phyloP scores from a whole-genome alignment of 1,140 invertebrate genomes.

The Polyergus mexicanus region DNA sequence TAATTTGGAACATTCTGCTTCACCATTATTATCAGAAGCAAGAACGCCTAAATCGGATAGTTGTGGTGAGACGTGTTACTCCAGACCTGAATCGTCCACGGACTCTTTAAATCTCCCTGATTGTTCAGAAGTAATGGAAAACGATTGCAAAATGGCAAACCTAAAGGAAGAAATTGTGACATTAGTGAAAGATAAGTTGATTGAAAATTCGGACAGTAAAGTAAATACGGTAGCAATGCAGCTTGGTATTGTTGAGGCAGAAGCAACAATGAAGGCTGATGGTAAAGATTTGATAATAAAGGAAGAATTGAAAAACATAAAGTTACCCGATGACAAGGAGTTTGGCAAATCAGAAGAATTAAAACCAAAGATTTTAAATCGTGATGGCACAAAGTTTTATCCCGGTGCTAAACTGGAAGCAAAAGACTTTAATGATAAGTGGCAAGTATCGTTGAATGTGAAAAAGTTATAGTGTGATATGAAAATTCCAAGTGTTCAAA shows the following conservation, averaged over 20 bases:
- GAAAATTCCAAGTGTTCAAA: background rate
- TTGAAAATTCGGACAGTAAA: constrained; percentile 67
- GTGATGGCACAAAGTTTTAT: constrained; percentile 84
- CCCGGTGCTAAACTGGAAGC: constrained; percentile 90
- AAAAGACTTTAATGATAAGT: constrained; percentile 90
- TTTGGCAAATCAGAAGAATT: constrained; percentile 73
- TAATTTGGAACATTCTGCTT: constrained; percentile 70
- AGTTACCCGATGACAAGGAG: constrained; percentile 67
- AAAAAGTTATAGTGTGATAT: background rate
- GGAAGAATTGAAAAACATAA: constrained; percentile 63
- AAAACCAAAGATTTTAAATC: constrained; percentile 76
- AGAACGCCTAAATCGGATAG: constrained; percentile 70
- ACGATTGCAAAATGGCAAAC: constrained; percentile 40
- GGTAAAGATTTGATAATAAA: constrained; percentile 65
- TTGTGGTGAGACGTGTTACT: constrained; percentile 69
- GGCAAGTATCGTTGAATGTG: constrained; percentile 82
- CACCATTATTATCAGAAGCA: constrained; percentile 59
- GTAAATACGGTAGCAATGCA: constrained; percentile 67
- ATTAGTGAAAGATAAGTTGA: constrained; percentile 29
- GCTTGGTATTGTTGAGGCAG: constrained; percentile 69
- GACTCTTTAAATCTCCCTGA: constrained; percentile 69
- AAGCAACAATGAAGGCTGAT: constrained; percentile 55
- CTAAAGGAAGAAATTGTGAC: constrained; percentile 30
- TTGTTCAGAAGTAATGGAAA: constrained; percentile 56
- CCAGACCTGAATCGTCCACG: constrained; percentile 66